These are phyloP conservation scores for Spisula solida DNA, from an alignment of 2,888 invertebrate genomes.

Conservation along the genomic window DNA sequence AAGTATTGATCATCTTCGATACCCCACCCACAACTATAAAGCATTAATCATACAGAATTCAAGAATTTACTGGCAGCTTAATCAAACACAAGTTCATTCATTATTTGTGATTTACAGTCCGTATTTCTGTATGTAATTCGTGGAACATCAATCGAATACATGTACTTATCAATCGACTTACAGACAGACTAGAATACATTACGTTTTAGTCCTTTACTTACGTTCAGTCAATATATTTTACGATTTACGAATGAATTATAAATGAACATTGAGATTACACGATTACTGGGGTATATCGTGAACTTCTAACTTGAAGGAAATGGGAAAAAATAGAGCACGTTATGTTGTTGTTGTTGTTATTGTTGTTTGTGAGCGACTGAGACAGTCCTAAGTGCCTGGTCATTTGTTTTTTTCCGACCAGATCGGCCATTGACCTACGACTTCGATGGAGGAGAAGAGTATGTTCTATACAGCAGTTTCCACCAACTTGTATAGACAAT, in stretches of 20 bases:
- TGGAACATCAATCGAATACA: not conserved
- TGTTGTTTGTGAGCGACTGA: too few relatives aligned
- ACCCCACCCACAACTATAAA: not conserved
- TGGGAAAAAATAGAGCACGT: not conserved
- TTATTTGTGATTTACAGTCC: not conserved
- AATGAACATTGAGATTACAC: not conserved
- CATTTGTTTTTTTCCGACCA: too few relatives aligned
- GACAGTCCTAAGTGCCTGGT: too few relatives aligned
- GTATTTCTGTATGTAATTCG: constrained; percentile 7
- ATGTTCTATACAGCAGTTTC: too few relatives aligned
- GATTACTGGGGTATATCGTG: not conserved
- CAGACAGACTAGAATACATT: not conserved
- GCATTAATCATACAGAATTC: constrained; percentile 9
- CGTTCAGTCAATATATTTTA: constrained; percentile 16
- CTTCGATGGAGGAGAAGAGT: too few relatives aligned
- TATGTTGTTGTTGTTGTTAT: not conserved
- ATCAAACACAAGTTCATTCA: not conserved
- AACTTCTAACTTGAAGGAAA: not conserved
- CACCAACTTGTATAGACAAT: too few relatives aligned
- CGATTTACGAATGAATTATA: constrained; percentile 21
- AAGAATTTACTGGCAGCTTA: not conserved
- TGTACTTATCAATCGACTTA: constrained; percentile 16
- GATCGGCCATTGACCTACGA: too few relatives aligned
- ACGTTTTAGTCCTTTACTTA: constrained; percentile 9
- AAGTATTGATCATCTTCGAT: not conserved